Percentiles rank a stretch among this genome's conserved stretches.
Conservation (phyloP, 2,888 invertebrate genomes). For the Aleiodes testaceus region DNA sequence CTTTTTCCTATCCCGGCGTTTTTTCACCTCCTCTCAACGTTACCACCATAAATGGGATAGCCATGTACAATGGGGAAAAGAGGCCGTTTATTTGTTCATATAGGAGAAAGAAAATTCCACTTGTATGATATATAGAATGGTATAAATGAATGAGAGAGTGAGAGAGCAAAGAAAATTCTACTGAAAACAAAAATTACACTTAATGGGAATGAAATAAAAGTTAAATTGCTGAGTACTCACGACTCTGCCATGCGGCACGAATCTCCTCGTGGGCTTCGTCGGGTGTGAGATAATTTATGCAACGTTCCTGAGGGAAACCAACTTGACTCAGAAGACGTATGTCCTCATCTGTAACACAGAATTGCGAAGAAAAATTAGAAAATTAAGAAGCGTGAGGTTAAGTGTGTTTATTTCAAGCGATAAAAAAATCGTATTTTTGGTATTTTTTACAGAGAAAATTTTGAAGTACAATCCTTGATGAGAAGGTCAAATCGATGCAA, state of each 20-base stretch:
- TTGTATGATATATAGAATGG: background rate
- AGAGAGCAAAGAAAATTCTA: background rate
- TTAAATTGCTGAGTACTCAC: conserved; percentile 63
- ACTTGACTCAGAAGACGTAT: conserved; percentile 79
- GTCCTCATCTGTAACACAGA: conserved; percentile 79
- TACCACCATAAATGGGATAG: conserved; percentile 28
- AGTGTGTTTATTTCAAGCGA: background rate
- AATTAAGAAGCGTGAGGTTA: background rate
- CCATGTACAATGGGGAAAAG: conserved; percentile 30
- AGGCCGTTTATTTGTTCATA: conserved; percentile 13
- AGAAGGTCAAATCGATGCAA: conserved; percentile 16
- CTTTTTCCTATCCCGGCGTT: background rate
- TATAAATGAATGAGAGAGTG: background rate
- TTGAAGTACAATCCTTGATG: conserved; percentile 11
- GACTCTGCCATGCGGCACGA: conserved; percentile 82
- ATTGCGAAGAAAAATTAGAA: background rate
- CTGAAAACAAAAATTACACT: conserved; percentile 7
- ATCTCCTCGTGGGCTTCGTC: conserved; percentile 81
- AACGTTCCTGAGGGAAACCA: conserved; percentile 82
- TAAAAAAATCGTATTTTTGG: background rate
- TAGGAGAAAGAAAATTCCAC: background rate
- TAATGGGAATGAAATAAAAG: conserved; percentile 23
- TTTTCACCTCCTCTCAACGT: conserved; percentile 6
- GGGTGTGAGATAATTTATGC: conserved; percentile 87
- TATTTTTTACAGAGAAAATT: background rate